phyloP scores from a whole-genome alignment of 2,113 vertebrate species.

The Zapornia atra region DNA sequence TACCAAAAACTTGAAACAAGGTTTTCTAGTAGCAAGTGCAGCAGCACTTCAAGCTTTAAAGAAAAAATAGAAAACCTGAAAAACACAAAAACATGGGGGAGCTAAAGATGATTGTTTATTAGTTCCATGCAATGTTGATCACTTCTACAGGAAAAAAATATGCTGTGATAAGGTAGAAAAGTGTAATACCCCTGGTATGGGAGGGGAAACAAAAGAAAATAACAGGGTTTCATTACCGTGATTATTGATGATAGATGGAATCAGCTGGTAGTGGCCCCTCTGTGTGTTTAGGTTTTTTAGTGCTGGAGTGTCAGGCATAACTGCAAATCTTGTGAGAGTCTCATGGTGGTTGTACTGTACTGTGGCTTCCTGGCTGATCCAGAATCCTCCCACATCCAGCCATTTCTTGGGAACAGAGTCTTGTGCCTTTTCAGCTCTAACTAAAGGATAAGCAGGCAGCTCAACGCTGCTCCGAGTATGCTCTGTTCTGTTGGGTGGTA shows the following conservation, averaged over 20 bases:
- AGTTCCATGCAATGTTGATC: neutral
- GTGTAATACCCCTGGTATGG: neutral
- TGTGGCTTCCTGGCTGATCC: neutral
- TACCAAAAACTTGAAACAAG: neutral
- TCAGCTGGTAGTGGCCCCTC: neutral
- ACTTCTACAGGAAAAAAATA: neutral
- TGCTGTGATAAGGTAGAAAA: conserved; percentile 1
- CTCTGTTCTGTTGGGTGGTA: no score
- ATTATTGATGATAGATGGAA: conserved; percentile 10
- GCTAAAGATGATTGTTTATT: neutral
- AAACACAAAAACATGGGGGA: no score
- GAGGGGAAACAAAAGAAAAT: neutral
- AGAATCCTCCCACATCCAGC: neutral
- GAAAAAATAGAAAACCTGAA: no score
- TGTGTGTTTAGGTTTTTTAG: neutral
- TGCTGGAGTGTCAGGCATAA: neutral
- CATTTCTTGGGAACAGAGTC: neutral
- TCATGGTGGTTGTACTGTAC: neutral
- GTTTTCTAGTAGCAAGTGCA: neutral
- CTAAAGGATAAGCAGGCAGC: neutral
- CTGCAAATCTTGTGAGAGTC: neutral
- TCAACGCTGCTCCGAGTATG: neutral
- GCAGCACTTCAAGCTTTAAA: neutral
- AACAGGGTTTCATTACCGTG: conserved; percentile 34
- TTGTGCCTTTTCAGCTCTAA: neutral